Evolutionary conservation across 2,113 vertebrate genomes (phyloP).

Genomic region (Ammospiza nelsoni): DNA sequence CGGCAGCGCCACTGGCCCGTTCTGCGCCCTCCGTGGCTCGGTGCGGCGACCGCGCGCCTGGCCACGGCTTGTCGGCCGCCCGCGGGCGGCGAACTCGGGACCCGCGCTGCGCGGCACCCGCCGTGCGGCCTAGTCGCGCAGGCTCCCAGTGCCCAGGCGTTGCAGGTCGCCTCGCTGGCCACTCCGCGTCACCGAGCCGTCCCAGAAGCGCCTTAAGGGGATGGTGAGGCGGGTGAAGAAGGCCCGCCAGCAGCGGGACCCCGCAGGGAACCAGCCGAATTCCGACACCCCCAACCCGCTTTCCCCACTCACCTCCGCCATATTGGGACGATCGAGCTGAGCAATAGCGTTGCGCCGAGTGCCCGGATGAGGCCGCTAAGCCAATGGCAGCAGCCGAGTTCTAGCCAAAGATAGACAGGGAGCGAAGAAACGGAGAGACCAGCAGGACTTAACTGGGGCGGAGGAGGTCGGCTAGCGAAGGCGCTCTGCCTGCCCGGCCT

Average conservation of each 20-base stretch:
- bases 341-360: slow-evolving; percentile 84
- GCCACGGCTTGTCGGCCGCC: not conserved
- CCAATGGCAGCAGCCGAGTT: slow-evolving; percentile 80
- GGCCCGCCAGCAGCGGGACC: not conserved
- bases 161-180: not conserved
- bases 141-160: slow-evolving; percentile 66
- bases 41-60: not conserved
- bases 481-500: not conserved
- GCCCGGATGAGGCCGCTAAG: slow-evolving; percentile 88
- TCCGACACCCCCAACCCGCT: slow-evolving; percentile 80
- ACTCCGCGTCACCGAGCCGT: not conserved
- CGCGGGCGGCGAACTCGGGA: not conserved
- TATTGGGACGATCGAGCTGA: slow-evolving; percentile 94
- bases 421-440: not conserved
- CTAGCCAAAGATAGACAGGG: slow-evolving; percentile 17
- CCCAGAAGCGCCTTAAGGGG: not conserved
- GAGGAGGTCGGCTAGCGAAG: not conserved
- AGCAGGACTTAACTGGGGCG: slow-evolving; percentile 32
- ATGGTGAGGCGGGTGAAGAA: too few relatives aligned
- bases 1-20: not conserved
- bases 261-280: slow-evolving; percentile 17
- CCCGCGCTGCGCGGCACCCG: not conserved
- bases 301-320: slow-evolving; percentile 97
- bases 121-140: slow-evolving; percentile 83
- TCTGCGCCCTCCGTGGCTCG: not conserved